Evolutionary conservation across 2,888 invertebrate genomes (phyloP).

Genomic region (Thysanoteuthis rhombus): DNA sequence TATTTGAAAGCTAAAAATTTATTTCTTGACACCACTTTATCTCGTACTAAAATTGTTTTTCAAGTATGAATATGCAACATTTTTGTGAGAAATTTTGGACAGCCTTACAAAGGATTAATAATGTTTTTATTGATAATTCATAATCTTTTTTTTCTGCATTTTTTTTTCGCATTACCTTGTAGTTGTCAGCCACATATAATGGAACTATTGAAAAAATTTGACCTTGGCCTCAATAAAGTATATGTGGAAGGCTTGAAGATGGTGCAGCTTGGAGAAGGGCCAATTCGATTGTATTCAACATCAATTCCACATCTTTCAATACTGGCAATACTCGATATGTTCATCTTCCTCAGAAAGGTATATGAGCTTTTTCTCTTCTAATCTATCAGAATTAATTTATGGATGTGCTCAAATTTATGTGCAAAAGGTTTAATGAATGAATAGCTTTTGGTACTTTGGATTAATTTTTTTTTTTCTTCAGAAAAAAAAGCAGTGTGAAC

Average conservation of each 20-base stretch:
- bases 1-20: too few species aligned
- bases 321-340: slow-evolving; percentile 59
- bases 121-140: too few species aligned
- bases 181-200: slow-evolving; percentile 64
- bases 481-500: too few species aligned
- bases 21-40: too few species aligned
- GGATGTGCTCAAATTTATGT: neutral
- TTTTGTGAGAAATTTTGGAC: too few species aligned
- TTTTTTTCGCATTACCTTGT: slow-evolving; percentile 25
- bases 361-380: neutral
- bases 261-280: slow-evolving; percentile 57
- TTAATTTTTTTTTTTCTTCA: too few species aligned
- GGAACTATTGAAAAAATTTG: slow-evolving; percentile 59
- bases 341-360: slow-evolving; percentile 58
- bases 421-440: too few species aligned
- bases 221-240: slow-evolving; percentile 57
- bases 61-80: too few species aligned
- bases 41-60: too few species aligned
- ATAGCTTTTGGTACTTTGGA: too few species aligned
- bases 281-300: slow-evolving; percentile 54
- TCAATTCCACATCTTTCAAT: slow-evolving; percentile 60
- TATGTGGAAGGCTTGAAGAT: slow-evolving; percentile 59
- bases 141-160: too few species aligned
- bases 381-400: neutral
- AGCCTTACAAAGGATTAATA: too few species aligned